These are phyloP conservation scores for Lydus trimaculatus DNA, from an alignment of 2,888 invertebrate genomes.

Conservation along the genomic window DNA sequence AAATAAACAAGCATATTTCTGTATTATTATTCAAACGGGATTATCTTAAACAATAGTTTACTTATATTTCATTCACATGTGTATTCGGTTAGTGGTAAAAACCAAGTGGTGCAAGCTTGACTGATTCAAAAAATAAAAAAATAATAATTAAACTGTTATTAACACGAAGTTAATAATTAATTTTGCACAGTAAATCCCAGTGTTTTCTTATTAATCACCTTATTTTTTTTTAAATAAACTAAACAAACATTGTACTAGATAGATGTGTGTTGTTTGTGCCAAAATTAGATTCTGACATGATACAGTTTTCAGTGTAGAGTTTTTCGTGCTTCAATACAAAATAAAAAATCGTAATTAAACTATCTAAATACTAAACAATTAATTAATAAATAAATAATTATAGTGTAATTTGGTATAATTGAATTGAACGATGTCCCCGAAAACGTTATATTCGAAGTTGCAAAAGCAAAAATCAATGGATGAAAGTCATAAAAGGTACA, in stretches of 20 bases:
- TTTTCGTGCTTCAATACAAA: neutral
- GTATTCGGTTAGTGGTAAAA: too few species aligned
- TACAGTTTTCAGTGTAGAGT: neutral
- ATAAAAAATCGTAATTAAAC: neutral
- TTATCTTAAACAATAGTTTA: too few species aligned
- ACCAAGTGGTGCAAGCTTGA: too few species aligned
- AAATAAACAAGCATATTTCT: too few species aligned
- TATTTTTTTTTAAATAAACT: neutral
- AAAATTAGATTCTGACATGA: neutral
- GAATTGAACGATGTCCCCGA: neutral
- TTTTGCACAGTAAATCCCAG: neutral
- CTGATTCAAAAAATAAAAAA: too few species aligned
- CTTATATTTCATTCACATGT: too few species aligned
- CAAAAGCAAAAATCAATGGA: constrained; percentile 8
- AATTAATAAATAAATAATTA: too few species aligned
- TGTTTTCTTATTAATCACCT: neutral
- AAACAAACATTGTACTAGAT: neutral
- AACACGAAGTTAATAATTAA: neutral
- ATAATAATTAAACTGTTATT: neutral
- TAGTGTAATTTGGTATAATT: neutral
- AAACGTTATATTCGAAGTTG: constrained; percentile 1
- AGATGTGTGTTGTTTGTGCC: neutral
- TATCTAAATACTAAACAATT: neutral
- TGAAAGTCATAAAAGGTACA: neutral
- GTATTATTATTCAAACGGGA: too few species aligned